Conservation (phyloP, 2,797 vertebrate species). For the Pseudochirops corinnae region DNA sequence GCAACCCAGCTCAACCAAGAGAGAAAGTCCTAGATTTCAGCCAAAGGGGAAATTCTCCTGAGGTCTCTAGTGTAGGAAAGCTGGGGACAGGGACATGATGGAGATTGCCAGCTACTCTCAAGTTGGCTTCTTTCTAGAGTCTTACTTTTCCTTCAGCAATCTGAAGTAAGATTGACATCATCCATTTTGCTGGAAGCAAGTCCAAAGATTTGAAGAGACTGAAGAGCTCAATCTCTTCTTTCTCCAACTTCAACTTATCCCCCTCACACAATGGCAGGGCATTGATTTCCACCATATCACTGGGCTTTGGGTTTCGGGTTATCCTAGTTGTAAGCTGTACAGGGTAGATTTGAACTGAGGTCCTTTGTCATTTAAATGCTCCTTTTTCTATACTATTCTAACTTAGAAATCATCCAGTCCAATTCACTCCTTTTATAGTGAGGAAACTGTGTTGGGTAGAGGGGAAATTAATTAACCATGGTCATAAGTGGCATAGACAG, state of each 20-base stretch:
- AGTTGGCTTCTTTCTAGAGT: neutral
- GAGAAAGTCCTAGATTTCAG: neutral
- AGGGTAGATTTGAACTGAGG: neutral
- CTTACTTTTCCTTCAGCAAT: neutral
- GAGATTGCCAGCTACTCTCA: neutral
- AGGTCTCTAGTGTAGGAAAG: neutral
- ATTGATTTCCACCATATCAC: neutral
- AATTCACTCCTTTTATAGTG: neutral
- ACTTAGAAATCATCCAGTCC: neutral
- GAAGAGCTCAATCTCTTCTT: neutral
- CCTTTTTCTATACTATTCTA: neutral
- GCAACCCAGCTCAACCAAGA: neutral
- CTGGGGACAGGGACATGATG: neutral
- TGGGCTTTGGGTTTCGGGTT: neutral
- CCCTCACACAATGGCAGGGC: neutral
- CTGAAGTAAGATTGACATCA: neutral
- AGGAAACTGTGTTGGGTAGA: neutral
- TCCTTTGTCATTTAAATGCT: neutral
- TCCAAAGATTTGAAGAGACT: neutral
- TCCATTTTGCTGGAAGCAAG: neutral
- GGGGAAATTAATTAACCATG: neutral
- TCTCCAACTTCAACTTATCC: neutral
- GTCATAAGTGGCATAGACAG: neutral
- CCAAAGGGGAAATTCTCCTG: neutral
- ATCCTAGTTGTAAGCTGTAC: neutral